These are phyloP conservation scores for Sebastes iracundus DNA, from an alignment of 2,797 vertebrate species.

Conservation along the genomic window DNA sequence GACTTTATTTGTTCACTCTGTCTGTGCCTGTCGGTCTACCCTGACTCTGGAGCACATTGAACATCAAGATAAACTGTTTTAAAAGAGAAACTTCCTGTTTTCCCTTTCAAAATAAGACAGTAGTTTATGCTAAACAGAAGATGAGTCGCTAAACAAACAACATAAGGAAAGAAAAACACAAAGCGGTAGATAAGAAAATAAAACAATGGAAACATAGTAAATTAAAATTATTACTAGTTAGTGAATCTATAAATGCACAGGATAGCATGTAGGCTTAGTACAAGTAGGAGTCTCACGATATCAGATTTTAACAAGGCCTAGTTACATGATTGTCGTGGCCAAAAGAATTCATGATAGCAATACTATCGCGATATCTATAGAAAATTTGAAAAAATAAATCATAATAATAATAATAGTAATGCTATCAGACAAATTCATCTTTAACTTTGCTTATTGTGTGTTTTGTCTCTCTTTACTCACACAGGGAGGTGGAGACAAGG, in stretches of 20 bases:
- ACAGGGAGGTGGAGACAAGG: too few relatives aligned
- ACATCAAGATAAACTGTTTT: accelerated
- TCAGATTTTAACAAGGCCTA: too few relatives aligned
- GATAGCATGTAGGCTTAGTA: not conserved
- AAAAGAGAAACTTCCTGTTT: not conserved
- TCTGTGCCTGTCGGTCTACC: not conserved
- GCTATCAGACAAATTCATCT: too few relatives aligned
- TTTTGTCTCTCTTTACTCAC: too few relatives aligned
- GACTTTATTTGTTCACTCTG: not conserved
- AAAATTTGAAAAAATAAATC: too few relatives aligned
- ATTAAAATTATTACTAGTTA: not conserved
- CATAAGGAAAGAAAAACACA: not conserved
- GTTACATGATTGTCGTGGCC: too few relatives aligned
- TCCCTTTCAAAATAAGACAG: slow-evolving; percentile 34
- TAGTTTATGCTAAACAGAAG: too few relatives aligned
- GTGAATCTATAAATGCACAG: not conserved
- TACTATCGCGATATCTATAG: too few relatives aligned
- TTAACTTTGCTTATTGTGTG: too few relatives aligned
- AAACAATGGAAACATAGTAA: not conserved
- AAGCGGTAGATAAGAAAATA: not conserved
- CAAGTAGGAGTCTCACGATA: too few relatives aligned
- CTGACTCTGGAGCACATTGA: not conserved
- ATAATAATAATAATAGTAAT: too few relatives aligned
- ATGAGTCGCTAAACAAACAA: not conserved
- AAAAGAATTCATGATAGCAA: too few relatives aligned